A percentile compares a stretch with the other conserved stretches of the same genome.
phyloP scores from a whole-genome alignment of 2,888 invertebrate genomes.

The Halictus ligatus region DNA sequence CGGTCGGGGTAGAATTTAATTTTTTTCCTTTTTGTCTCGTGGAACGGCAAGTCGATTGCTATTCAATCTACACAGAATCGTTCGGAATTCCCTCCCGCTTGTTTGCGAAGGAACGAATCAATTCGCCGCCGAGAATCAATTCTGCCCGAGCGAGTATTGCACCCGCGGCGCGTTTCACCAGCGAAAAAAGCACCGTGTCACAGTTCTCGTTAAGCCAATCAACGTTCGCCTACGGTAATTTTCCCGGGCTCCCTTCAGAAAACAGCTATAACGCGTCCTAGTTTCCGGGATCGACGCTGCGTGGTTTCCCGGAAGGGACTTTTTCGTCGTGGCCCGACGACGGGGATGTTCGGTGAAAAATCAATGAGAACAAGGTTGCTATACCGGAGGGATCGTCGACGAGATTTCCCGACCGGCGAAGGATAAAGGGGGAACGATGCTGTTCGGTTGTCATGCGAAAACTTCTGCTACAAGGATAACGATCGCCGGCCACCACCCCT shows the following conservation, averaged over 20 bases:
- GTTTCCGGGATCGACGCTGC: conserved; percentile 11
- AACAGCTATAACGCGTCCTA: conserved; percentile 15
- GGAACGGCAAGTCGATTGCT: neutral
- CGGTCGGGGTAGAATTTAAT: neutral
- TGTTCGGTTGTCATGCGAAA: neutral
- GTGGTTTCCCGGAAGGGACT: conserved; percentile 11
- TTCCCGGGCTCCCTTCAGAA: neutral
- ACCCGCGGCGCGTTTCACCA: neutral
- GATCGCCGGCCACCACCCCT: neutral
- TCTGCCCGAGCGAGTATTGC: neutral
- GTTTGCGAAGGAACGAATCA: neutral
- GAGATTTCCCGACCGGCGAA: neutral
- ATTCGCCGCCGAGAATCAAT: too few species aligned
- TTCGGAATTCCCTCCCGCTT: neutral
- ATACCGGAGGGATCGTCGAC: neutral
- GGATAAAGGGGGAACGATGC: conserved; percentile 13
- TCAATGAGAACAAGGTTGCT: conserved; percentile 19
- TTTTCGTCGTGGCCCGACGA: conserved; percentile 13
- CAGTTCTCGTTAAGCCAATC: conserved; percentile 32
- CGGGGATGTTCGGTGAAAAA: conserved; percentile 29
- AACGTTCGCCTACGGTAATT: neutral
- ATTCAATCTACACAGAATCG: neutral
- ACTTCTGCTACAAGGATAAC: neutral
- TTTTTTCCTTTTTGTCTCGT: neutral
- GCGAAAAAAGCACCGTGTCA: neutral